phyloP scores from a whole-genome alignment of 2,797 vertebrate genomes.

The Micropoecilia bifurca region DNA sequence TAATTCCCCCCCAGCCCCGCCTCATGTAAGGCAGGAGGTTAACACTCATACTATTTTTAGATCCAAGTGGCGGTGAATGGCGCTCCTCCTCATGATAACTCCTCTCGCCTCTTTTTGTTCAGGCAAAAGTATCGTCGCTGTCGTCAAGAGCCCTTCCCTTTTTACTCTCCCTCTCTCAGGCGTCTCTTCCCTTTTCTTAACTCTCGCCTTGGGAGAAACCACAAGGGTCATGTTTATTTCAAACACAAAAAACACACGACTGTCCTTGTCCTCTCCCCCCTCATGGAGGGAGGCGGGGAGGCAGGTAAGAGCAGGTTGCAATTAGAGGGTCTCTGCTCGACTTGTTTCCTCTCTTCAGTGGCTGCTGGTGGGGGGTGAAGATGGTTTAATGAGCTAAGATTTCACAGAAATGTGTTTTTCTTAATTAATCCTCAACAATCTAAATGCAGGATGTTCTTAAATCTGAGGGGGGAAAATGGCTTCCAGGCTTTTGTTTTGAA shows the following conservation, averaged over 20 bases:
- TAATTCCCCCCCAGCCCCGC: conserved; percentile 6
- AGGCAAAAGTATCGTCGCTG: conserved; percentile 69
- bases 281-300: conserved; percentile 29
- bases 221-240: conserved; percentile 79
- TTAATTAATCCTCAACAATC: conserved; percentile 11
- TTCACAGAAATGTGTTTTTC: conserved; percentile 43
- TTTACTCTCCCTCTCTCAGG: conserved; percentile 19
- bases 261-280: conserved; percentile 65
- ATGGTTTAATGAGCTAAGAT: conserved; percentile 62
- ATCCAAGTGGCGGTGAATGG: conserved; percentile 79
- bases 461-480: not conserved
- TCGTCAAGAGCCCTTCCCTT: conserved; percentile 75
- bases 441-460: conserved; percentile 1
- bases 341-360: conserved; percentile 28
- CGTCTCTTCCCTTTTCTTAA: conserved; percentile 51
- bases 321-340: conserved; percentile 72
- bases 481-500: conserved; percentile 4
- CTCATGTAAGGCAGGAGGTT: conserved; percentile 39
- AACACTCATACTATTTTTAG: conserved; percentile 87
- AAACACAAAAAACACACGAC: conserved; percentile 70
- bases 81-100: conserved; percentile 85
- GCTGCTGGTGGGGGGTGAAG: conserved; percentile 59
- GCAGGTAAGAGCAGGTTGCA: conserved; percentile 63
- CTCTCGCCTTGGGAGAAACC: conserved; percentile 68
- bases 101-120: conserved; percentile 75